Percentiles rank a stretch among this genome's conserved stretches.
phyloP scores from a whole-genome alignment of 2,113 vertebrate species.

The Oenanthe oenanthe region DNA sequence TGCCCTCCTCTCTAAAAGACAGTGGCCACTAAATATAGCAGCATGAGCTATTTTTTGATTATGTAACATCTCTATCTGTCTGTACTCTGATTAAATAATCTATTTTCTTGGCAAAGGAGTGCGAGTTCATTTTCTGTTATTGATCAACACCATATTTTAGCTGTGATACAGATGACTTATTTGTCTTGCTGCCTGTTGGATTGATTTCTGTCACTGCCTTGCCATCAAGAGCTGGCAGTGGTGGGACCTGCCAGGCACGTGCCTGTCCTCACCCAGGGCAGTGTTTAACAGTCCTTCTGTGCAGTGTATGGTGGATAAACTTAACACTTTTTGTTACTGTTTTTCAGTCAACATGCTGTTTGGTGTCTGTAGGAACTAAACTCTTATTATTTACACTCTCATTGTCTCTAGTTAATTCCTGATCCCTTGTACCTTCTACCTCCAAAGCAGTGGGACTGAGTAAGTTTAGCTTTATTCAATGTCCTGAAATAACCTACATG shows the following conservation, averaged over 20 bases:
- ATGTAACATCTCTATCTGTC: constrained; percentile 46
- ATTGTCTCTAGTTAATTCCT: neutral
- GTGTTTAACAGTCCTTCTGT: neutral
- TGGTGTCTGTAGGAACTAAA: neutral
- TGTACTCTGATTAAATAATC: constrained; percentile 56
- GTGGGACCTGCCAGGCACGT: neutral
- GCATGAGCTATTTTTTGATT: neutral
- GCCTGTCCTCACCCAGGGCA: neutral
- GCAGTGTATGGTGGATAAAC: neutral
- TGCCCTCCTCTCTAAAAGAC: neutral
- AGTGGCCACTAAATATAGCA: constrained; percentile 39
- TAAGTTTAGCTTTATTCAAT: neutral
- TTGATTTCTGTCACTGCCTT: constrained; percentile 43
- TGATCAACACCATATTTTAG: constrained; percentile 55
- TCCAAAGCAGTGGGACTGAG: neutral
- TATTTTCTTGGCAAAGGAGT: constrained; percentile 56
- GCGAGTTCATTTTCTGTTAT: constrained; percentile 49
- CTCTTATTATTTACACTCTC: neutral
- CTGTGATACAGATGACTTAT: constrained; percentile 35
- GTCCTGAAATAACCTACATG: neutral
- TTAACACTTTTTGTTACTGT: neutral
- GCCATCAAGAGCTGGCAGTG: neutral
- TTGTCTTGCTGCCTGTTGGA: constrained; percentile 49
- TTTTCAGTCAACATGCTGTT: neutral
- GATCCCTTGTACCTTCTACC: neutral